phyloP scores from a whole-genome alignment of 2,888 invertebrate genomes.

The Ypsolopha scabrella region DNA sequence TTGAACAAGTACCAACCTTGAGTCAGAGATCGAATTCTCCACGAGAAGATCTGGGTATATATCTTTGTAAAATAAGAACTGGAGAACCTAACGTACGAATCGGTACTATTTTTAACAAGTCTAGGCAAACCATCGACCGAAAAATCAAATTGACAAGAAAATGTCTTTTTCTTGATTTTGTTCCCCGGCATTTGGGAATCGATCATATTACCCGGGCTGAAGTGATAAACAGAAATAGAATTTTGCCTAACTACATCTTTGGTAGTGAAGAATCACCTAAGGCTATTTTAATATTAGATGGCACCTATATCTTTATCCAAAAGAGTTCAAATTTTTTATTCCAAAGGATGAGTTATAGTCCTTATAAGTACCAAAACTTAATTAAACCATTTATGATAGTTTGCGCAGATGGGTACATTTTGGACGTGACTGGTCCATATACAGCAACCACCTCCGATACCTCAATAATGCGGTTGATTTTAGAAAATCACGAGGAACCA shows the following conservation, averaged over 20 bases:
- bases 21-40: not conserved
- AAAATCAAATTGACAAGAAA: no score
- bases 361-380: slow-evolving; percentile 8
- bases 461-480: not conserved
- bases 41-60: slow-evolving; percentile 4
- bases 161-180: slow-evolving; percentile 3
- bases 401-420: slow-evolving; percentile 10
- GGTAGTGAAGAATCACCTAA: slow-evolving; percentile 1
- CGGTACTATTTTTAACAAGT: slow-evolving; percentile 4
- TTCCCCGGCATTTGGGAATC: slow-evolving; percentile 2
- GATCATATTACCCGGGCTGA: slow-evolving; percentile 3
- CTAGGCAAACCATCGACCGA: slow-evolving; percentile 2
- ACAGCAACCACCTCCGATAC: slow-evolving; percentile 6
- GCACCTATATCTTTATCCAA: slow-evolving; percentile 12
- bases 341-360: slow-evolving; percentile 9
- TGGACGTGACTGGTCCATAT: slow-evolving; percentile 11
- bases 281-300: slow-evolving; percentile 10
- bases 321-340: slow-evolving; percentile 12
- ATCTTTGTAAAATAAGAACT: slow-evolving; percentile 9
- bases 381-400: slow-evolving; percentile 3
- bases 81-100: slow-evolving; percentile 6
- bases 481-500: not conserved
- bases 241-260: slow-evolving; percentile 2
- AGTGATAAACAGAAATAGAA: not conserved
- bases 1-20: slow-evolving; percentile 5